These are phyloP conservation scores for Poecilobothrus nobilitatus DNA, from an alignment of 2,888 invertebrate species.

Conservation along the genomic window DNA sequence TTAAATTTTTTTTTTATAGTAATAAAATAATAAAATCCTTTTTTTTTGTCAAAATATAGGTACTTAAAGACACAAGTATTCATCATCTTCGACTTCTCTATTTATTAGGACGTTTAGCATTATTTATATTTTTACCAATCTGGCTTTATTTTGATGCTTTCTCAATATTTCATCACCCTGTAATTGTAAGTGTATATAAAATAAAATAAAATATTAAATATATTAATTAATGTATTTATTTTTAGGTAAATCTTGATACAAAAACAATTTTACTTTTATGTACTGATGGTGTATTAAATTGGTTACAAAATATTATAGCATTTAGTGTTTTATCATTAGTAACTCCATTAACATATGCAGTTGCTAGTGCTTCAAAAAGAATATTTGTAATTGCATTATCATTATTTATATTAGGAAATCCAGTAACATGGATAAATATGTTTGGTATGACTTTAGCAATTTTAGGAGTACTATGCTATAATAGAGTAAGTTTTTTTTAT, in stretches of 20 bases:
- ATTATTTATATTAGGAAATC: conserved; percentile 78
- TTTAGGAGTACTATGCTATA: conserved; percentile 82
- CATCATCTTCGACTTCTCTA: conserved; percentile 82
- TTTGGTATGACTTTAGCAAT: conserved; percentile 87
- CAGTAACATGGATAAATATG: conserved; percentile 77
- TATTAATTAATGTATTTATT: conserved; percentile 19
- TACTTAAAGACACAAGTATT: conserved; percentile 74
- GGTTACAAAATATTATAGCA: conserved; percentile 91
- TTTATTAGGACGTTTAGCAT: conserved; percentile 67
- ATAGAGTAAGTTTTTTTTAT: conserved; percentile 56
- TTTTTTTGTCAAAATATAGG: conserved; percentile 44
- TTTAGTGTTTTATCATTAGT: conserved; percentile 87
- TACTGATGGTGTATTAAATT: conserved; percentile 79
- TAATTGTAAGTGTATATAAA: conserved; percentile 48
- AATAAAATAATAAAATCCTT: conserved; percentile 7
- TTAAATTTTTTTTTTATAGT: neutral
- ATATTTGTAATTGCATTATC: conserved; percentile 86
- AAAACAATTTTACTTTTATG: conserved; percentile 55
- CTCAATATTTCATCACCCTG: conserved; percentile 53
- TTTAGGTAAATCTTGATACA: conserved; percentile 48
- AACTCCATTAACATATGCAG: conserved; percentile 90
- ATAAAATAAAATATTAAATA: neutral
- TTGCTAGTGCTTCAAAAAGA: conserved; percentile 90
- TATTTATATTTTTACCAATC: conserved; percentile 72
- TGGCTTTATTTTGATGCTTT: conserved; percentile 68